Evolutionary conservation across 2,113 vertebrate species (phyloP).

Genomic region (Cacatua alba): DNA sequence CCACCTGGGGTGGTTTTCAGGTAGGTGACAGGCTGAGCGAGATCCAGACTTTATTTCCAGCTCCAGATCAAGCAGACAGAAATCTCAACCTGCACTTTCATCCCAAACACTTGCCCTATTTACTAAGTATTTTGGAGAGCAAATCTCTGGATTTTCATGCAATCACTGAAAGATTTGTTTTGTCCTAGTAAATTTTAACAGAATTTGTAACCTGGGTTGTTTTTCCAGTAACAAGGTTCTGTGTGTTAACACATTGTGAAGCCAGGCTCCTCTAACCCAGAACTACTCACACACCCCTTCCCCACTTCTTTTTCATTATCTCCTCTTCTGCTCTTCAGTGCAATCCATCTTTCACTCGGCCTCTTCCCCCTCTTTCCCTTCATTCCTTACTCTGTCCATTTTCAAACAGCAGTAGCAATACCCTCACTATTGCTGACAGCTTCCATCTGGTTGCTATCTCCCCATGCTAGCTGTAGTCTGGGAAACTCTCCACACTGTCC

Average conservation of each 20-base stretch:
- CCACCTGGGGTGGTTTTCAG: fast-evolving
- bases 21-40: background rate
- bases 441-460: constrained; percentile 56
- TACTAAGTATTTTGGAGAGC: background rate
- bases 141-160: background rate
- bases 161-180: background rate
- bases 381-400: background rate
- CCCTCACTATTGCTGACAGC: constrained; percentile 19
- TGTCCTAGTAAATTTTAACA: background rate
- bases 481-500: background rate
- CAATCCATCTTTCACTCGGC: background rate
- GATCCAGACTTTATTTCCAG: background rate
- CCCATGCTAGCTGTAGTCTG: background rate
- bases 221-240: background rate
- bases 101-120: background rate
- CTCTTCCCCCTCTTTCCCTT: constrained; percentile 21
- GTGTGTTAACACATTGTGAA: background rate
- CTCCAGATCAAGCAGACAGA: background rate
- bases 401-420: constrained; percentile 18
- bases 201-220: background rate
- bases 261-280: background rate
- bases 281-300: background rate
- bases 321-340: background rate
- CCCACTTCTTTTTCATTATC: background rate
- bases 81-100: background rate